Evolutionary conservation across 2,113 vertebrate genomes (phyloP).

Genomic region (Aegithalos caudatus): DNA sequence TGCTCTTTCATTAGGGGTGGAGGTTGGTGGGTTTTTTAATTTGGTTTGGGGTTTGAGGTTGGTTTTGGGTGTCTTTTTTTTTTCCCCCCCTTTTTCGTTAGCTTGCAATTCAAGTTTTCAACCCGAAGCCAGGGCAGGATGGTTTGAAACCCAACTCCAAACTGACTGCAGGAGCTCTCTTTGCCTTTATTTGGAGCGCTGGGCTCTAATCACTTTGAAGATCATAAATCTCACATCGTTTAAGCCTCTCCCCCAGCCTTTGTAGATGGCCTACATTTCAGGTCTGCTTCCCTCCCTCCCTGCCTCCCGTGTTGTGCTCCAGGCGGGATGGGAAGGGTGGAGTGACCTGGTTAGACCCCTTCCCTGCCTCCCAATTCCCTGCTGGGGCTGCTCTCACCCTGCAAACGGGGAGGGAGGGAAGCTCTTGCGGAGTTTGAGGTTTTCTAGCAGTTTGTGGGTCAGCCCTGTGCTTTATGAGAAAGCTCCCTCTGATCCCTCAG

Average conservation of each 20-base stretch:
- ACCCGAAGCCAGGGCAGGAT: constrained; percentile 6
- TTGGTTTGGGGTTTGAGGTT: constrained; percentile 55
- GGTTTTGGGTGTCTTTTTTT: background rate
- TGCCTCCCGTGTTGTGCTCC: background rate
- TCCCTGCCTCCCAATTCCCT: constrained; percentile 23
- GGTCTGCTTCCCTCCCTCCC: constrained; percentile 42
- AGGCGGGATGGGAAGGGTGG: constrained; percentile 48
- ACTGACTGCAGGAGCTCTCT: constrained; percentile 1
- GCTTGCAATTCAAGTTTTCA: constrained; percentile 51
- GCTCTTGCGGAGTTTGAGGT: constrained; percentile 44
- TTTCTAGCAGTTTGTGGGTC: constrained; percentile 58
- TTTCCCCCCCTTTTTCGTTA: background rate
- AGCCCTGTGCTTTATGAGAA: constrained; percentile 52
- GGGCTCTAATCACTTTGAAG: constrained; percentile 61
- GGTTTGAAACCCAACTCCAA: constrained; percentile 48
- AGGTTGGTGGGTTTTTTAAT: constrained; percentile 53
- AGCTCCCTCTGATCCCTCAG: constrained; percentile 60
- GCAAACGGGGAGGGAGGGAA: constrained; percentile 20
- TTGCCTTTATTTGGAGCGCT: constrained; percentile 59
- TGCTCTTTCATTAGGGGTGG: constrained; percentile 7
- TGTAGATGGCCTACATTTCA: constrained; percentile 59
- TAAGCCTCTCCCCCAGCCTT: constrained; percentile 51
- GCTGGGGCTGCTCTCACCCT: constrained; percentile 38
- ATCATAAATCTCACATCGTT: constrained; percentile 50
- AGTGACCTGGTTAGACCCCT: constrained; percentile 64